Conservation (phyloP, 2,113 vertebrate genomes). For the Cyanoderma ruficeps region DNA sequence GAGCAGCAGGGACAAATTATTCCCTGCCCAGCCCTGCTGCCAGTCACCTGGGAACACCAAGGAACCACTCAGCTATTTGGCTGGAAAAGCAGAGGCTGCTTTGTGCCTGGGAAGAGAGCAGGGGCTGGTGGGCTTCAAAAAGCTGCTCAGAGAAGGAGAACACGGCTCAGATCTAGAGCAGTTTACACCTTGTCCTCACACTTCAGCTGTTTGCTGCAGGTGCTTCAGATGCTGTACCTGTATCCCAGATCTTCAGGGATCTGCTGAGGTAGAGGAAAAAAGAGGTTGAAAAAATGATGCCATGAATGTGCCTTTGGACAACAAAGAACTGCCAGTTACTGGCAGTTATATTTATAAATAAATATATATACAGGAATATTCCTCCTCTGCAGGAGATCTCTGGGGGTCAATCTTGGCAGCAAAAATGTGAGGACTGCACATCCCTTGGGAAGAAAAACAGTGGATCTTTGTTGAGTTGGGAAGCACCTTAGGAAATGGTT, state of each 20-base stretch:
- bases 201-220: fast-evolving
- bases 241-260: not conserved
- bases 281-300: not conserved
- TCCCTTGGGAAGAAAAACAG: not conserved
- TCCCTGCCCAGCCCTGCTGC: not conserved
- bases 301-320: not conserved
- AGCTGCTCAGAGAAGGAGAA: not conserved
- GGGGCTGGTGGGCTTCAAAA: not conserved
- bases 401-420: no score
- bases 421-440: not conserved
- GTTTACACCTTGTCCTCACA: not conserved
- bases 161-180: not conserved
- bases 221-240: not conserved
- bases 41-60: not conserved
- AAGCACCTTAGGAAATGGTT: not conserved
- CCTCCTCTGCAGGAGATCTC: not conserved
- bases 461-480: not conserved
- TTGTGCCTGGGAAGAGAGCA: not conserved
- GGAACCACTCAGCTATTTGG: fast-evolving
- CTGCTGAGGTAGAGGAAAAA: not conserved
- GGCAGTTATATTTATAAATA: not conserved
- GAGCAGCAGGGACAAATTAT: not conserved
- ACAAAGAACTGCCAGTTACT: not conserved
- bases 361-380: not conserved
- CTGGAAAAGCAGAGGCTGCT: not conserved